Evolutionary conservation across 1,140 invertebrate species (phyloP).

Genomic region (Brachionus calyciflorus): DNA sequence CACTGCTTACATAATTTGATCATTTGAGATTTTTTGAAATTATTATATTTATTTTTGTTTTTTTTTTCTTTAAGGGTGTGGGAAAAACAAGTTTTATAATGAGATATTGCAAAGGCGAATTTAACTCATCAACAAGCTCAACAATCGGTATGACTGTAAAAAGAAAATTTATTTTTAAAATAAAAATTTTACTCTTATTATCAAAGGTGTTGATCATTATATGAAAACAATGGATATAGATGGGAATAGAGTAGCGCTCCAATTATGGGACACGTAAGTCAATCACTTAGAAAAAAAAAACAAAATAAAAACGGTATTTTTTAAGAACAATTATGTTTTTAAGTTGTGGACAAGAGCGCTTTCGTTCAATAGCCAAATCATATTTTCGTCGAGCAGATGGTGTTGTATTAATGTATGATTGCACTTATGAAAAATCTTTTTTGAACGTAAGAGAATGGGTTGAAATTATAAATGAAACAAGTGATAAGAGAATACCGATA

Average conservation of each 20-base stretch:
- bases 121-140: constrained; percentile 40
- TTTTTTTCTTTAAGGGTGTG: constrained; percentile 57
- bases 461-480: constrained; percentile 11
- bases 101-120: constrained; percentile 60
- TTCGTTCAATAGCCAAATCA: constrained; percentile 69
- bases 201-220: constrained; percentile 64
- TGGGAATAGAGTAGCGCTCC: constrained; percentile 62
- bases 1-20: too few relatives aligned
- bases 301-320: not conserved
- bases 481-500: constrained; percentile 56
- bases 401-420: constrained; percentile 70
- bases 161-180: not conserved
- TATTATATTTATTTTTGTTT: not conserved
- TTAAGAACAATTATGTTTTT: not conserved
- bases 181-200: not conserved
- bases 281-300: not conserved
- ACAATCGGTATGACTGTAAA: constrained; percentile 51
- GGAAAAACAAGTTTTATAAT: constrained; percentile 67
- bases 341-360: constrained; percentile 56
- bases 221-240: constrained; percentile 62
- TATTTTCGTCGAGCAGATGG: constrained; percentile 72
- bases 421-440: constrained; percentile 67
- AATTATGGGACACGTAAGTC: constrained; percentile 65
- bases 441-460: constrained; percentile 67
- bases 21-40: too few relatives aligned